phyloP scores from a whole-genome alignment of 2,113 vertebrate species.

The Tylochromis polylepis region DNA sequence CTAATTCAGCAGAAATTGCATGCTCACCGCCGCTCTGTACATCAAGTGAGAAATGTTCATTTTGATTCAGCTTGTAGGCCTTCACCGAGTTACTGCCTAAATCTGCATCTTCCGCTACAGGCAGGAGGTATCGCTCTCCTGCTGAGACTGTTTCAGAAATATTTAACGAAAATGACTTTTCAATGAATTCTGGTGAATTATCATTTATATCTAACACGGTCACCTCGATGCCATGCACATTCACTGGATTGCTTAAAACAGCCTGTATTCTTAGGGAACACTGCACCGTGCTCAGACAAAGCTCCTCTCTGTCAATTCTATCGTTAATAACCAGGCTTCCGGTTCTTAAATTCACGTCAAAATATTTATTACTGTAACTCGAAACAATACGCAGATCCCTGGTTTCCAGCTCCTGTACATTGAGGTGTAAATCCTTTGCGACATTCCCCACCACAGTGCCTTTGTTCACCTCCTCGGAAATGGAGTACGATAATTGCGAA shows the following conservation, averaged over 20 bases:
- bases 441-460: conserved; percentile 64
- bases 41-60: conserved; percentile 66
- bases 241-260: conserved; percentile 54
- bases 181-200: conserved; percentile 57
- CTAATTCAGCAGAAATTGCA: conserved; percentile 50
- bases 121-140: conserved; percentile 29
- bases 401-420: conserved; percentile 42
- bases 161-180: neutral
- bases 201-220: conserved; percentile 67
- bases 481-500: conserved; percentile 56
- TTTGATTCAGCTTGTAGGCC: conserved; percentile 58
- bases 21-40: conserved; percentile 62
- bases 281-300: conserved; percentile 39
- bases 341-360: conserved; percentile 69
- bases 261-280: conserved; percentile 61
- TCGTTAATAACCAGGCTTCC: conserved; percentile 71
- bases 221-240: conserved; percentile 48
- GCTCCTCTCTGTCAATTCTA: conserved; percentile 69
- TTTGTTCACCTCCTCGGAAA: conserved; percentile 64
- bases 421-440: conserved; percentile 64
- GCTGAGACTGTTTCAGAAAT: conserved; percentile 8
- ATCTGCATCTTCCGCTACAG: conserved; percentile 50
- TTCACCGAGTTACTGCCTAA: conserved; percentile 61
- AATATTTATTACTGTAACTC: conserved; percentile 61
- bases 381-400: conserved; percentile 69